Evolutionary conservation across 2,113 vertebrate species (phyloP).

Genomic region (Lepidothrix coronata): DNA sequence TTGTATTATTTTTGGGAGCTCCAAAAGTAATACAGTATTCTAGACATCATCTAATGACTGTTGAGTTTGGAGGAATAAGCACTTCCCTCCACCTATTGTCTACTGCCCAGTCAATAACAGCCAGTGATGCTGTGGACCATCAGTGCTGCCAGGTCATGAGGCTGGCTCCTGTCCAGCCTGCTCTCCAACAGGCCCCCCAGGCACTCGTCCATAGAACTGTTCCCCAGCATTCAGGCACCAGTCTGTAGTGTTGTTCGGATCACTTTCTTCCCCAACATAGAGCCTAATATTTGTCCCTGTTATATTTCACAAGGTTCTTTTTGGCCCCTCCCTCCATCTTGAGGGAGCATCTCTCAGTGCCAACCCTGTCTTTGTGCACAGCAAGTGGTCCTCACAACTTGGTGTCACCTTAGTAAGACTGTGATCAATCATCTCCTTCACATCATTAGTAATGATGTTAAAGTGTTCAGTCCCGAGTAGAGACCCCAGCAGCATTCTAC

Average conservation of each 20-base stretch:
- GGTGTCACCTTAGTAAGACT: background rate
- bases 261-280: background rate
- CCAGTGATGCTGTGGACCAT: rapidly evolving
- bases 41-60: background rate
- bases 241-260: background rate
- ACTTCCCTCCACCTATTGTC: background rate
- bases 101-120: background rate
- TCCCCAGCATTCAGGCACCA: background rate
- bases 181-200: background rate
- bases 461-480: background rate
- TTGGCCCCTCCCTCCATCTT: background rate
- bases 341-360: background rate
- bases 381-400: rapidly evolving
- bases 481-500: background rate
- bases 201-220: background rate
- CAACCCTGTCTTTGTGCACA: background rate
- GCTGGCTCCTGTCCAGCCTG: background rate
- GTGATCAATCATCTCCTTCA: background rate
- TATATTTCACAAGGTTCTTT: background rate
- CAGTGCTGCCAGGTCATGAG: background rate
- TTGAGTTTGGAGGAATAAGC: background rate
- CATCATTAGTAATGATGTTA: background rate
- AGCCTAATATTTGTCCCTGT: background rate
- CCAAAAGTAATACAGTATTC: background rate
- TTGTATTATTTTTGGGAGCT: background rate